Percentiles rank a stretch among this genome's conserved stretches.
phyloP scores from a whole-genome alignment of 2,888 invertebrate genomes.

The Sinotaia quadrata region DNA sequence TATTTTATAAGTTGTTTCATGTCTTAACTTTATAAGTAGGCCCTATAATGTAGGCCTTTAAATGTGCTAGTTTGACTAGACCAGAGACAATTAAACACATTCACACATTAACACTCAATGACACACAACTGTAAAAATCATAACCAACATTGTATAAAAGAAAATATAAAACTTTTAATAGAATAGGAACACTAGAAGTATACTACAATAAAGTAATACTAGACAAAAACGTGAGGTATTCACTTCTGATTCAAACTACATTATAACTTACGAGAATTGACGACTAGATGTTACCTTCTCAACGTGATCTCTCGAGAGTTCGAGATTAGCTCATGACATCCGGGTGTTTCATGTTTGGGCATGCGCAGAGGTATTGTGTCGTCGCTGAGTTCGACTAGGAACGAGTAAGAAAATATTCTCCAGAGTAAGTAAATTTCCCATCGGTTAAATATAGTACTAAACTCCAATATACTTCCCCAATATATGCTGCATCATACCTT shows the following conservation, averaged over 20 bases:
- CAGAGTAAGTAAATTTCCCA: conserved; percentile 41
- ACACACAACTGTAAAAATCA: too few species aligned
- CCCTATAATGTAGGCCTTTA: too few species aligned
- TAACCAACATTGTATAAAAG: not conserved
- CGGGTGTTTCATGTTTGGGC: conserved; percentile 30
- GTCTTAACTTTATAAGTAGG: too few species aligned
- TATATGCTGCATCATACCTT: too few species aligned
- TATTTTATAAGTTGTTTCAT: too few species aligned
- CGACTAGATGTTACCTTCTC: not conserved
- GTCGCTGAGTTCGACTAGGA: conserved; percentile 46
- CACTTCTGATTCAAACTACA: conserved; percentile 1
- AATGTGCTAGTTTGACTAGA: too few species aligned
- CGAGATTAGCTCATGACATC: conserved; percentile 35
- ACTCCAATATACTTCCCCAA: too few species aligned
- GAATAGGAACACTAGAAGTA: not conserved
- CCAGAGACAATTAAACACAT: too few species aligned
- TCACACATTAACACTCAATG: too few species aligned
- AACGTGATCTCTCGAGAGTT: not conserved
- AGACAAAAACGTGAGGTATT: not conserved
- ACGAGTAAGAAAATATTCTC: conserved; percentile 40
- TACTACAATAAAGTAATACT: not conserved
- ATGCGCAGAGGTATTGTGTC: conserved; percentile 46
- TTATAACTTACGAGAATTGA: too few species aligned
- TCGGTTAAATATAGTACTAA: too few species aligned
- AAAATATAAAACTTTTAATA: not conserved